Evolutionary conservation across 2,888 invertebrate genomes (phyloP).

Genomic region (Chrysomela aeneicollis): DNA sequence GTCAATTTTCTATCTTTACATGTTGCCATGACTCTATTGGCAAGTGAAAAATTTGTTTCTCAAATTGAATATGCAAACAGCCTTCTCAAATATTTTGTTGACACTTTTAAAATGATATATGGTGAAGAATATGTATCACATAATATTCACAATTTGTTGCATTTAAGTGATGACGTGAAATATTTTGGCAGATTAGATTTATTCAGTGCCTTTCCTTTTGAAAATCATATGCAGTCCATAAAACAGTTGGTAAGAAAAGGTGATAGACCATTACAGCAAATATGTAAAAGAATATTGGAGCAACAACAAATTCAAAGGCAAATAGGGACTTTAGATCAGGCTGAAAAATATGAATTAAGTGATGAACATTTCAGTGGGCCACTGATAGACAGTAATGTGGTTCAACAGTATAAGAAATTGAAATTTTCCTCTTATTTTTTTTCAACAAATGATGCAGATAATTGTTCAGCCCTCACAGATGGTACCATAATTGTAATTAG

Average conservation of each 20-base stretch:
- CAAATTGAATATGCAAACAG: conserved; percentile 21
- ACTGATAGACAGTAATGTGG: not conserved
- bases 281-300: conserved; percentile 13
- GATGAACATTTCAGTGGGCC: conserved; percentile 1
- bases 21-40: conserved; percentile 21
- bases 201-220: conserved; percentile 8
- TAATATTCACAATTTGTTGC: conserved; percentile 19
- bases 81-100: conserved; percentile 25
- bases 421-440: not conserved
- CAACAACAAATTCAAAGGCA: not conserved
- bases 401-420: conserved; percentile 4
- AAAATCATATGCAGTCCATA: conserved; percentile 8
- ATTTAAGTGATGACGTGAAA: conserved; percentile 11
- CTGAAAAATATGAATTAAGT: conserved; percentile 7
- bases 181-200: conserved; percentile 17
- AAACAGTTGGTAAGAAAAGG: conserved; percentile 8
- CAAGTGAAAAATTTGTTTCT: conserved; percentile 9
- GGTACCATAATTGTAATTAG: conserved; percentile 10
- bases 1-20: conserved; percentile 18
- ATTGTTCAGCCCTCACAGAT: conserved; percentile 11
- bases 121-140: conserved; percentile 19
- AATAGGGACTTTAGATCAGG: not conserved
- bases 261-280: conserved; percentile 11
- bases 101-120: conserved; percentile 20
- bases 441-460: conserved; percentile 11